These are phyloP conservation scores for Dendrolimus pini DNA, from an alignment of 2,888 invertebrate genomes.

Conservation along the genomic window DNA sequence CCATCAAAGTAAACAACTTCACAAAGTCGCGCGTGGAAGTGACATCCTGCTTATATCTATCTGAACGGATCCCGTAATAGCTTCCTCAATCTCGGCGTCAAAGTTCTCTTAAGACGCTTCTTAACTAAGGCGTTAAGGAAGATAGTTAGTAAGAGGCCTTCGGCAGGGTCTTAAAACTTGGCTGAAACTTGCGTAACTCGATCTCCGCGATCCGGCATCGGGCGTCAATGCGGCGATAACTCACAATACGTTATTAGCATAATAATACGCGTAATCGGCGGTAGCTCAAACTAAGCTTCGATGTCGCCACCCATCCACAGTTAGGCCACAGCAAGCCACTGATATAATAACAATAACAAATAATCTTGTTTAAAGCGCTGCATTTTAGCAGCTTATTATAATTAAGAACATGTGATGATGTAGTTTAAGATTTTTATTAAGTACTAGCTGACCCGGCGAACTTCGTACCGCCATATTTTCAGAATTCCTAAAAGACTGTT, in stretches of 20 bases:
- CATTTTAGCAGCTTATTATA: too few species aligned
- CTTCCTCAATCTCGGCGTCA: slow-evolving; percentile 74
- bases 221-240: slow-evolving; percentile 55
- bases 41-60: slow-evolving; percentile 74
- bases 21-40: slow-evolving; percentile 70
- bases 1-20: slow-evolving; percentile 71
- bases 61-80: slow-evolving; percentile 71
- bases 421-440: too few species aligned
- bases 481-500: too few species aligned
- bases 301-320: too few species aligned
- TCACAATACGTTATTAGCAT: slow-evolving; percentile 70
- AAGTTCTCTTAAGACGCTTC: slow-evolving; percentile 75
- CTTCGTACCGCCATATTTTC: too few species aligned
- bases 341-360: too few species aligned
- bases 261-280: slow-evolving; percentile 31
- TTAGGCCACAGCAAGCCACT: too few species aligned
- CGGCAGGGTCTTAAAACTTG: slow-evolving; percentile 72
- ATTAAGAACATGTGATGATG: too few species aligned
- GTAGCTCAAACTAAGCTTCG: slow-evolving; percentile 4
- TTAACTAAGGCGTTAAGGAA: slow-evolving; percentile 75
- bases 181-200: slow-evolving; percentile 67
- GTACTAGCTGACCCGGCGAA: too few species aligned
- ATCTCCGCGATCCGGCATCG: slow-evolving; percentile 55
- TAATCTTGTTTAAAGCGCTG: too few species aligned
- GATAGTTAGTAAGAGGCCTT: slow-evolving; percentile 72